Evolutionary conservation across 2,113 vertebrate genomes (phyloP), one percentile per base, ranked within the genome.

Genomic region (Noturus placidus): DNA sequence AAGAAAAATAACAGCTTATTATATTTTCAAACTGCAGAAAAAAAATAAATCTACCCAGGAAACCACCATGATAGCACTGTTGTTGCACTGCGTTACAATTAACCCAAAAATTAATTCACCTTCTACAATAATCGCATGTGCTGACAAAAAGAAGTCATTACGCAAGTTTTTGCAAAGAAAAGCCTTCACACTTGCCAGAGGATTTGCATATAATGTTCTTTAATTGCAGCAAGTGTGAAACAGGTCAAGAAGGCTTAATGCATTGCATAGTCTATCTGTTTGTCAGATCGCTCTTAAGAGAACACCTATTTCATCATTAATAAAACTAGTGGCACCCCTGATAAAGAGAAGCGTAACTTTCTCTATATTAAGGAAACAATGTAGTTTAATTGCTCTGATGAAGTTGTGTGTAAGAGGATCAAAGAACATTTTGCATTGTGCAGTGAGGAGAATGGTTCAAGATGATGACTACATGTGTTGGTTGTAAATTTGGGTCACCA

Each of bases 201-300:
- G 30, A 84, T 33, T 35, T 83, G 57, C 74, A 84, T 30, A 77
- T 52, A 72, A 82, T 80, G 57, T 72, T 59, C 57, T 69, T 11
- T 67, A 57, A 83, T 89, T 83, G 76, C 80, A 69, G 79, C 35
- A 35, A 82, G 52, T 85, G 22, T 42, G 76, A 63, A 30, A 15
- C 59, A 42, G 65, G 50, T 35, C 7, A 14, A 35, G 76, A 33
- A 59, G 14, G 25, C 65, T 67, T 72, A 50, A 1, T 61, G 81
- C 67, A 6, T n/a, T n/a, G 30, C 50, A 84, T 8, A 61, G 57
- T 35, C 33, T 42, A 59, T 56, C 70, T 30, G 57, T 82, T 46
- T 82, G 85, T 86, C 25, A 85, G 5, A 22, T 59, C 46, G 3
- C 50, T 7, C n/a, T 79, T 57, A 33, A 35, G 7, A 54, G 27